Base-by-base conservation (phyloP, 2,797 vertebrate genomes). In the Xyrichtys novacula region DNA sequence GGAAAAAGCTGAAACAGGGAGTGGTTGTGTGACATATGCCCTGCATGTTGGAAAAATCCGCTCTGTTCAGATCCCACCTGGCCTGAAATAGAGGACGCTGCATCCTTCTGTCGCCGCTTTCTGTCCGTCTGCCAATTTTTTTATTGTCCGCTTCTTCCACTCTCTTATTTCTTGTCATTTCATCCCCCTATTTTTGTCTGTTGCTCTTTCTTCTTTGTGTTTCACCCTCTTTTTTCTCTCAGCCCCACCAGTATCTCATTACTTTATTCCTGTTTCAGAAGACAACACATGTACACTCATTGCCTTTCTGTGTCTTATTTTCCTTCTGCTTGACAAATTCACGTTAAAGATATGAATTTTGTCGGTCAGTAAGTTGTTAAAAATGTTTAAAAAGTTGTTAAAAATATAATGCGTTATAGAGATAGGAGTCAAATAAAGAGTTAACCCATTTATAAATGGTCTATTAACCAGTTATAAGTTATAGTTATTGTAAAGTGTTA, bases 1-100 rank as follows among this genome's bases (percentile, higher is more conserved):
- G 48, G 66, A 66, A 73, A 60, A 46, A 36, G 23, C 84, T 85
- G 81, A 92, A 90, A 87, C 58, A 34, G 76, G 89, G 90, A 85
- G 87, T 71, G 86, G 71, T 78, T 38, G 5, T 38, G 5, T 4
- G 38, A 78, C 71, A 61, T 70, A 61, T 46, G 74, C 73, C 76
- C 80, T 32, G 38, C 64, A 81, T 72, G 69, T 25, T 85, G 78
- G 83, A 91, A 16, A 92, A 90, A 68, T 85, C 65, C 82, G 72
- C 28, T 71, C 48, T 23, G 53, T 67, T 62, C 17, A 3, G 63
- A 79, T 70, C 54, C 69, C 59, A 78, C 60, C 72, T 79, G 61
- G 67, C 49, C 73, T 71, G 76, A 75, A 84, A 80, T 26, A 70
- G 49, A 76, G 50, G 52, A 59, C 74, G 74, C 32, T 54, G 50